Conservation (phyloP, 2,888 invertebrate species). For the Phlogophora meticulosa region DNA sequence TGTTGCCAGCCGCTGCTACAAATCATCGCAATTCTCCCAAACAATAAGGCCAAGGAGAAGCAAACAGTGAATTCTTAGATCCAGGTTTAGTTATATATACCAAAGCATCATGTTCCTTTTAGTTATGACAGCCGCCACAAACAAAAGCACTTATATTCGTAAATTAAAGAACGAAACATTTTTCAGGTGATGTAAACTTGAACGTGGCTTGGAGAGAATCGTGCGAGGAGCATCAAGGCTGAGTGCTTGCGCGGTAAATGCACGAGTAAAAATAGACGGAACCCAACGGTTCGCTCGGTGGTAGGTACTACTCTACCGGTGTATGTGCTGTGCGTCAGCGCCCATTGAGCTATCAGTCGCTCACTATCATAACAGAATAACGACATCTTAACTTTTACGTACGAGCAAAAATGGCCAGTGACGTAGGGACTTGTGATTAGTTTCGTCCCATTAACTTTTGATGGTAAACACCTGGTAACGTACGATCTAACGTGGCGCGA, state of each 20-base stretch:
- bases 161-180: conserved; percentile 23
- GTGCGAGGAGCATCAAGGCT: conserved; percentile 79
- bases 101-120: conserved; percentile 4
- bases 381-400: conserved; percentile 35
- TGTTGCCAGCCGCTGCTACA: neutral
- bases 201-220: conserved; percentile 54
- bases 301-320: conserved; percentile 68
- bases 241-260: conserved; percentile 79
- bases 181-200: conserved; percentile 52
- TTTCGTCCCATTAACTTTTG: conserved; percentile 31
- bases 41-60: conserved; percentile 12
- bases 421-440: conserved; percentile 35
- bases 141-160: conserved; percentile 12
- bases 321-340: conserved; percentile 69
- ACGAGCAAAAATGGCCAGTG: conserved; percentile 23
- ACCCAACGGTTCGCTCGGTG: conserved; percentile 76
- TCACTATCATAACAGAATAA: conserved; percentile 54
- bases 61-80: conserved; percentile 8
- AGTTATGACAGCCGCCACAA: neutral
- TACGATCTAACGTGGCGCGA: conserved; percentile 6
- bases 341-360: conserved; percentile 69
- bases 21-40: neutral
- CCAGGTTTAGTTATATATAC: neutral
- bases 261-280: conserved; percentile 85
- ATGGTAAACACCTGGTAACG: conserved; percentile 33